Conservation (phyloP, 2,888 invertebrate species). For the Eupithecia subfuscata region DNA sequence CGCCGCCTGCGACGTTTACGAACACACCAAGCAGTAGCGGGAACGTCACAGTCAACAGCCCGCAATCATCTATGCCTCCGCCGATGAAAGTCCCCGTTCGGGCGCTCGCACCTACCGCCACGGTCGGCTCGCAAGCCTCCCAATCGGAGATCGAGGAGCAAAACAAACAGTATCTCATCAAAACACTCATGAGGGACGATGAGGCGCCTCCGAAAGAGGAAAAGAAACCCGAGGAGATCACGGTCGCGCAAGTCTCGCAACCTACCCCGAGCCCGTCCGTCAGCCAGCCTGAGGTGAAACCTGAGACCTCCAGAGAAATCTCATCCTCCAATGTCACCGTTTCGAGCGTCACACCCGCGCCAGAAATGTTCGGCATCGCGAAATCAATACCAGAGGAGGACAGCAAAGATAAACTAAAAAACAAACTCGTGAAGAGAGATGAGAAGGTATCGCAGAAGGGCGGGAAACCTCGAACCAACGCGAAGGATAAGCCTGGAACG, state of each 20-base stretch:
- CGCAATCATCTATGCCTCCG: constrained; percentile 65
- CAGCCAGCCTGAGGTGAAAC: constrained; percentile 7
- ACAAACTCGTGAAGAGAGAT: constrained; percentile 53
- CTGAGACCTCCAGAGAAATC: constrained; percentile 19
- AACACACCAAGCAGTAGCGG: constrained; percentile 16
- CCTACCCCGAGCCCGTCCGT: constrained; percentile 10
- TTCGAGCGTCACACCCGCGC: constrained; percentile 54
- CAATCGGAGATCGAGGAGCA: constrained; percentile 86
- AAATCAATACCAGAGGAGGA: constrained; percentile 69
- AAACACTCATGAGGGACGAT: constrained; percentile 94
- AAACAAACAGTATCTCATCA: constrained; percentile 92
- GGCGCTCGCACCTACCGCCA: constrained; percentile 67
- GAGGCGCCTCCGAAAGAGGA: constrained; percentile 87
- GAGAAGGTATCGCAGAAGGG: constrained; percentile 73
- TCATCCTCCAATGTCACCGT: constrained; percentile 36
- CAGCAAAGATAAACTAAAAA: constrained; percentile 60
- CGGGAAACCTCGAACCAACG: constrained; percentile 70
- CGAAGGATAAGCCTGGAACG: constrained; percentile 74
- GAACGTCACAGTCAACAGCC: constrained; percentile 13
- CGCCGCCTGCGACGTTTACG: constrained; percentile 30
- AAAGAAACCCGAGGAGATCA: constrained; percentile 81
- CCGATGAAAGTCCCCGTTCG: constrained; percentile 68
- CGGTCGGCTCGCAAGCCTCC: constrained; percentile 78
- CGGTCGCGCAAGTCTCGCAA: constrained; percentile 65
- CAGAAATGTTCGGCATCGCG: constrained; percentile 84